These are phyloP conservation scores for Brachionichthys hirsutus DNA, from an alignment of 2,113 vertebrate genomes.

Conservation along the genomic window DNA sequence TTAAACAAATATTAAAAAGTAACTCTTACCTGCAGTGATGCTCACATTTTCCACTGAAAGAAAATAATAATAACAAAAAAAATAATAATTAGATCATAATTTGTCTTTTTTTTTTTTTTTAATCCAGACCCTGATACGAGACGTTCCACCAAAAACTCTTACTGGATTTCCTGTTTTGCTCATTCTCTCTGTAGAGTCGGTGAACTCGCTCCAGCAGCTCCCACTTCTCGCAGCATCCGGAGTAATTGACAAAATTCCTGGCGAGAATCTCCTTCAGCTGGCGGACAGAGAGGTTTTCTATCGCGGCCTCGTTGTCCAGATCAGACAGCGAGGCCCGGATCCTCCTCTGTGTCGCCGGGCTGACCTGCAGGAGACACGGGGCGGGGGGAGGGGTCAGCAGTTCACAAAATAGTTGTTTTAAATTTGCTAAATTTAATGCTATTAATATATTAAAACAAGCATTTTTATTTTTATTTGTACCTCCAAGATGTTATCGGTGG, in stretches of 20 bases:
- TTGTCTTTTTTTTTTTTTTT: no score
- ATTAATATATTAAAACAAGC: neutral
- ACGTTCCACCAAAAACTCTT: conserved; percentile 36
- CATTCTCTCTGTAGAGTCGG: conserved; percentile 89
- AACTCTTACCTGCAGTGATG: conserved; percentile 77
- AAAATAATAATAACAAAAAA: neutral
- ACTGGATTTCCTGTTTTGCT: conserved; percentile 93
- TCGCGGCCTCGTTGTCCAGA: conserved; percentile 87
- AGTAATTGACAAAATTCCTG: conserved; percentile 96
- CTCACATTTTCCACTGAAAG: conserved; percentile 81
- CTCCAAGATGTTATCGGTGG: conserved; percentile 77
- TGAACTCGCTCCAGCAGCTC: conserved; percentile 95
- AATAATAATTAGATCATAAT: no score
- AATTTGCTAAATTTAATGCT: no score
- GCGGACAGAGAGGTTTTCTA: conserved; percentile 89
- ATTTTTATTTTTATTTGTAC: conserved; percentile 68
- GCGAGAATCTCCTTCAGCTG: conserved; percentile 97
- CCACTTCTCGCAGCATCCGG: conserved; percentile 99
- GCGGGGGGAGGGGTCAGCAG: no score
- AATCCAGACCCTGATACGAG: neutral
- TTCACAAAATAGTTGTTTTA: no score
- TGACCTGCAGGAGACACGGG: conserved; percentile 70
- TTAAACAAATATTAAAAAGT: neutral
- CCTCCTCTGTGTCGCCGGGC: conserved; percentile 82
- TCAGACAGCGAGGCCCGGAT: conserved; percentile 90